Base-by-base conservation (phyloP, 2,113 vertebrate species). In the Nesoenas mayeri region DNA sequence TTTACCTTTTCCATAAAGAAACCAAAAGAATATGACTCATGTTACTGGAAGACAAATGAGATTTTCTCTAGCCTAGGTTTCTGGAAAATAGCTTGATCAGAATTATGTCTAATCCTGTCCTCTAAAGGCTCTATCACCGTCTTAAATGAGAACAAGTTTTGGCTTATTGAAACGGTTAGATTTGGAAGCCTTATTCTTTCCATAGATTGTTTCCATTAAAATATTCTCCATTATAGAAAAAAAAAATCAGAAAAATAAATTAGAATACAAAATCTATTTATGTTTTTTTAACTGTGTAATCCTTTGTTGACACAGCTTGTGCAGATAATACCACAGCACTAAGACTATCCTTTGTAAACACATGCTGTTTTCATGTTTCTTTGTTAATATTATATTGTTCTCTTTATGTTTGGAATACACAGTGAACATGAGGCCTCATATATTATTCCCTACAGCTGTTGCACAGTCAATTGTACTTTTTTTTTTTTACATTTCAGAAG, bases 81-180 rank as follows among this genome's bases (percentile, higher is more conserved):
- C 78, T 71, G 85, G 85, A 93, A 96, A 96, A 95, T 79, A 85
- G 54, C 65, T 94, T 85, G 75, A 85, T 94, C 75, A 88, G 67
- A 93, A 88, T 80, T 75, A 91, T 54, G 79, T 91, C 74, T 70
- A 47, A 54, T 83, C 54, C 85, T 74, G 71, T 91, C 26, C 82
- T 88, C 64, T 80, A 58, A 80, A 69, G 64, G 29, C 50, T 95
- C 56, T 83, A 57, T 71, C 85, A 71, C 64, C 44, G 67, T 83
- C 51, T 50, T 60, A 88, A 90, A 88, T 51, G 22, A 88, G 62
- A 91, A 79, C 36, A 83, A 91, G 56, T 85, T 91, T 80, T 24
- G 21, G 38, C 47, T 92, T 77, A 91, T 22, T 88, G 67, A 77
- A 94, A 73, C 12, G 32, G 44, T 71, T 89, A 85, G 42, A 73